Base-by-base conservation (phyloP, 2,888 invertebrate species). In the Xylota segnis region DNA sequence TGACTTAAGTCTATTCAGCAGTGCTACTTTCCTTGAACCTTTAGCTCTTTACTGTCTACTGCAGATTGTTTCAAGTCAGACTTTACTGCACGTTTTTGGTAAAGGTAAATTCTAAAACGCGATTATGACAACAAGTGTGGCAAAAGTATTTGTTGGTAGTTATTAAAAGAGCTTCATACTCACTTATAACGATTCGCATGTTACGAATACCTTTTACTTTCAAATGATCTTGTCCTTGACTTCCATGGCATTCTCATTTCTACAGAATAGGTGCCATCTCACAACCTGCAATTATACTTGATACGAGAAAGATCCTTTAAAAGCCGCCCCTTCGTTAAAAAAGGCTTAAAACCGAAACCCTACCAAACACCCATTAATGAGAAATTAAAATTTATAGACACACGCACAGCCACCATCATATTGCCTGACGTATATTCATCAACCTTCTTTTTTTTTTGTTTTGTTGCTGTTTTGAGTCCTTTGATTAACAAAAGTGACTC, bases 401-500 rank as follows among this genome's bases (percentile, higher is more conserved):
- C 45, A 71, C 58, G 58, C 23, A 68, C 34, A 14, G n/a, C 3
- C 59, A 40, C 32, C 32, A 47, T 9, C 63, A 45, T 50, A 75
- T 82, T 74, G 63, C 74, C 72, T 74, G 65, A 68, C 61, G 45
- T 72, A 18, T 32, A 72, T 72, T 63, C 82, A 82, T 78, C 54
- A 70, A 61, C 45, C 12, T 54, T 66, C n/a, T 76, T 65, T 45
- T 63, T 74, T 43, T 40, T 34, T 61, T n/a, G 16, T 47, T 59
- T 23, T 10, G 34, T 9, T 37, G 7, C 37, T 37, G 7, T 37
- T 52, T 50, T 23, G 14, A 71, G 56, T 78, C 70, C 56, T 79
- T 84, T 83, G 83, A 83, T 83, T 83, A 83, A 79, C 74, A 83
- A 83, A 83, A 83, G 72, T 83, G 83, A 83, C 79, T 74, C 58